Percentiles rank a stretch among this genome's conserved stretches.
phyloP scores from a whole-genome alignment of 2,888 invertebrate species.

The Tanypteryx hageni region DNA sequence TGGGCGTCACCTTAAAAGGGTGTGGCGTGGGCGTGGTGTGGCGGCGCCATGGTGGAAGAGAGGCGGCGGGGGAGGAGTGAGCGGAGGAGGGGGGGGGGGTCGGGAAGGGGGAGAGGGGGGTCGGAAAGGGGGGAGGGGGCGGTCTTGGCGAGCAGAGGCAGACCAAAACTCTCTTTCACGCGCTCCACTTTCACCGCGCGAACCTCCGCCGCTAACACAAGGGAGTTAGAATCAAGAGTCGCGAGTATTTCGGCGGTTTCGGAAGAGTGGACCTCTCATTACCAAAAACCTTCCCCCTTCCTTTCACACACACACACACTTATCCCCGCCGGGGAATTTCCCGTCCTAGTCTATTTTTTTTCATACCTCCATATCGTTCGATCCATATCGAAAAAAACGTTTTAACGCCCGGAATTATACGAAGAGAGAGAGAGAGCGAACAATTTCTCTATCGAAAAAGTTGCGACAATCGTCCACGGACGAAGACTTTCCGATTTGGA shows the following conservation, averaged over 20 bases:
- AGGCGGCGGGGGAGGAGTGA: not conserved
- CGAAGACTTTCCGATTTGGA: not conserved
- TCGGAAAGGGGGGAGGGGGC: not conserved
- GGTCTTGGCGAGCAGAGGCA: not conserved
- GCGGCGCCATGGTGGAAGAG: not conserved
- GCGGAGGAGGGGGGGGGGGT: not conserved
- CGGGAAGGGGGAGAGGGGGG: not conserved
- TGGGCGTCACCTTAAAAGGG: not conserved
- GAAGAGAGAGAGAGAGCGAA: not conserved
- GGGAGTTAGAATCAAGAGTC: not conserved
- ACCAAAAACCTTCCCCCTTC: not conserved
- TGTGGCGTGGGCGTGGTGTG: conserved; percentile 49
- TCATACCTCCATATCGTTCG: not conserved
- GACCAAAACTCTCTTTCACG: not conserved
- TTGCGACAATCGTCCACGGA: not conserved
- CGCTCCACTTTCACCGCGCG: conserved; percentile 50
- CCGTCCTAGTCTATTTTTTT: no score
- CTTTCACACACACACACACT: no score
- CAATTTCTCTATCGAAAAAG: not conserved
- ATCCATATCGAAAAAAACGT: not conserved
- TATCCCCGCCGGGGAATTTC: no score
- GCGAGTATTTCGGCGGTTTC: conserved; percentile 19
- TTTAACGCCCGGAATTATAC: not conserved
- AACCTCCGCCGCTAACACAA: not conserved
- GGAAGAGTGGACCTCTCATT: not conserved